Base-by-base conservation (phyloP, 2,797 vertebrate genomes). In the Neoniphon sammara region DNA sequence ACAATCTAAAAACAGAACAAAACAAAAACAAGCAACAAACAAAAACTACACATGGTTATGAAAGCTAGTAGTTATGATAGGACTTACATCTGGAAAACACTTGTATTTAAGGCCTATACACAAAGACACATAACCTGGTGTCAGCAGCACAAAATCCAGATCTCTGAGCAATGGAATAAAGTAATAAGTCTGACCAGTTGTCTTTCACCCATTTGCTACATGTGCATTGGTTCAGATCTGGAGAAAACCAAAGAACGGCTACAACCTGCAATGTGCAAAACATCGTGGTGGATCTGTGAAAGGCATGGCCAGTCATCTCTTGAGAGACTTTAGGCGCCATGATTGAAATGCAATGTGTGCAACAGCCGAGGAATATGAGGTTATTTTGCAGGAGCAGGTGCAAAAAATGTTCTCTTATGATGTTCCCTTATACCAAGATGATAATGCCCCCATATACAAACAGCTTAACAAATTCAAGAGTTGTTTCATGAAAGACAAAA, bases 291-390 rank as follows among this genome's bases (percentile, higher is more conserved):
- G 63, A 73, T 46, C 56, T 71, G 7, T 85, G 66, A 83, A n/a
- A 60, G 70, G 63, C 50, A 81, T 49, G 36, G 78, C 68, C 73
- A 70, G 76, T 59, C 56, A 57, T 61, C 75, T 77, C 70, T 72
- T 65, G 73, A 73, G 71, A 88, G 61, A 83, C 81, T 88, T 83
- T 82, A 77, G 50, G 50, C 71, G 44, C 55, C 63, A 78, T 75
- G 69, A 85, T 74, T 87, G 73, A 65, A 78, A 73, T 83, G 73
- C 61, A 89, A 82, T 84, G 52, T 83, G 71, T 87, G 34, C 36
- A 61, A 66, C 75, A 75, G 78, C 72, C 74, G 63, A 74, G 47
- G 75, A 83, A 82, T 73, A 83, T 75, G 67, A 68, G 76, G 20
- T 64, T 39, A 66, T 77, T 73, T 77, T 78, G 61, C 44, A 63